Percentiles rank a stretch among this genome's conserved stretches.
These are phyloP conservation scores for Rhagonycha fulva DNA, from an alignment of 2,888 invertebrate species.

Conservation along the genomic window DNA sequence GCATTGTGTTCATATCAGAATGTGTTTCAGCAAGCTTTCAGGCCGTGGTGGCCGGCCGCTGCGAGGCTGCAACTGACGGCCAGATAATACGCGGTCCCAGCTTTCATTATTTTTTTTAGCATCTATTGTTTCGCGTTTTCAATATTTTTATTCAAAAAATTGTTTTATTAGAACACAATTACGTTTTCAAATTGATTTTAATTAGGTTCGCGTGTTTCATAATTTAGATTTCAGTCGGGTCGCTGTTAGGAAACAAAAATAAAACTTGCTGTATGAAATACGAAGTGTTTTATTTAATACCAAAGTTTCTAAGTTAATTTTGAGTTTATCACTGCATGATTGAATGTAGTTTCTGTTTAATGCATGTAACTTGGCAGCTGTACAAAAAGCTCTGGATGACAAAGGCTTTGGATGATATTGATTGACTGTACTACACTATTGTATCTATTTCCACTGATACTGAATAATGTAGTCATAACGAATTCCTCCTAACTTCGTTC, in stretches of 20 bases:
- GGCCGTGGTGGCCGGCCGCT: constrained; percentile 37
- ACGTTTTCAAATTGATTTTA: not conserved
- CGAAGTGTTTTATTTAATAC: not conserved
- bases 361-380: constrained; percentile 25
- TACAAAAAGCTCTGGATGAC: constrained; percentile 24
- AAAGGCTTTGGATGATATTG: constrained; percentile 24
- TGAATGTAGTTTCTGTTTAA: constrained; percentile 27
- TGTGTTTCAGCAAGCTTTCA: constrained; percentile 33
- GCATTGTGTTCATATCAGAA: constrained; percentile 50
- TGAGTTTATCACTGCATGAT: constrained; percentile 17
- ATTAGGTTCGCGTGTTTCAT: not conserved
- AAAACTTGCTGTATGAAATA: not conserved
- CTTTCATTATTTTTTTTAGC: constrained; percentile 48
- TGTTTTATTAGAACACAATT: constrained; percentile 19
- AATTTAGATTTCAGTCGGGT: not conserved
- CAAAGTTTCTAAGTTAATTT: constrained; percentile 12
- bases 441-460: constrained; percentile 12
- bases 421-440: constrained; percentile 22
- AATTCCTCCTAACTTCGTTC: not conserved
- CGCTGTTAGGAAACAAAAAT: not conserved
- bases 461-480: constrained; percentile 5
- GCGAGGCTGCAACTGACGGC: constrained; percentile 51
- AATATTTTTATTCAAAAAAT: constrained; percentile 39
- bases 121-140: constrained; percentile 49
- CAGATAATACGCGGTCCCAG: constrained; percentile 48